Evolutionary conservation across 2,888 invertebrate genomes (phyloP).

Genomic region (Pollenia angustigena): DNA sequence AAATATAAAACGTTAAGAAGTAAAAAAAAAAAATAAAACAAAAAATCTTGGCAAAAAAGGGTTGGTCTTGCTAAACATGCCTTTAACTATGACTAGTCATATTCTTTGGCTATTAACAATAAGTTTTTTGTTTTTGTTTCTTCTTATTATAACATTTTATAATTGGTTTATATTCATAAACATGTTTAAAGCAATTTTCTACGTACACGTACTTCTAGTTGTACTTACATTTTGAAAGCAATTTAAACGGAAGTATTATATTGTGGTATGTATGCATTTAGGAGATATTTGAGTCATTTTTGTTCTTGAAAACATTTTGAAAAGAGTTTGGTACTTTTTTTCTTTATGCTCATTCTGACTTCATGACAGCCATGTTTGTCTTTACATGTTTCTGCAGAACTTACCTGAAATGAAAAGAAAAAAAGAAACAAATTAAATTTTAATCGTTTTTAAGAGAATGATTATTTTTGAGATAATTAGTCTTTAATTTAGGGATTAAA

Average conservation of each 20-base stretch:
- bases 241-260: slow-evolving; percentile 15
- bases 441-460: not conserved
- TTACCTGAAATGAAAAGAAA: slow-evolving; percentile 48
- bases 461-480: not conserved
- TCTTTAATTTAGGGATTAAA: not conserved
- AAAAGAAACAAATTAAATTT: slow-evolving; percentile 1
- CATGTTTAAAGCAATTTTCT: slow-evolving; percentile 42
- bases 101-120: not conserved
- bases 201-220: slow-evolving; percentile 4
- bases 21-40: not conserved
- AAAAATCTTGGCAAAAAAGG: slow-evolving; percentile 9
- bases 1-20: not conserved
- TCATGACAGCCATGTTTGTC: not conserved
- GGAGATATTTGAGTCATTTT: not conserved
- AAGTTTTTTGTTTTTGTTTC: not conserved
- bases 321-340: too few species aligned
- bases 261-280: too few species aligned
- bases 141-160: slow-evolving; percentile 7
- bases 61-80: slow-evolving; percentile 35
- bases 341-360: too few species aligned
- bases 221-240: not conserved
- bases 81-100: slow-evolving; percentile 9
- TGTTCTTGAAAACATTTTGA: too few species aligned
- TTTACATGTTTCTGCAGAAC: not conserved
- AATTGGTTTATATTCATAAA: slow-evolving; percentile 49